Percentiles rank a stretch among this genome's conserved stretches.
Evolutionary conservation across 2,797 vertebrate genomes (phyloP).

Genomic region (Enteromius paludinosus): DNA sequence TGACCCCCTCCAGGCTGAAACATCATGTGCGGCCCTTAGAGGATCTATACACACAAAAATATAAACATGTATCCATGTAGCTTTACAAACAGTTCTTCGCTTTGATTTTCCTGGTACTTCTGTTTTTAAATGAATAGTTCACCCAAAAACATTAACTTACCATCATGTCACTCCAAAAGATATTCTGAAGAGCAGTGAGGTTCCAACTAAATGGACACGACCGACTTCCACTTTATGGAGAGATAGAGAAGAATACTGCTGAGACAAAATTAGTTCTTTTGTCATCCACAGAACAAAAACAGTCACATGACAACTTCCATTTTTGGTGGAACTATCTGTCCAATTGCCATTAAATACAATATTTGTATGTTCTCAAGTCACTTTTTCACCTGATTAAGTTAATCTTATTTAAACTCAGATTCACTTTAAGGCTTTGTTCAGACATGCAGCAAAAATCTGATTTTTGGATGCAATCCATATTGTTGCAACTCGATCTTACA

Average conservation of each 20-base stretch:
- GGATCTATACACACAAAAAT: conserved; percentile 28
- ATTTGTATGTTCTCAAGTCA: background rate
- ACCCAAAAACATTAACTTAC: background rate
- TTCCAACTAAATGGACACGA: background rate
- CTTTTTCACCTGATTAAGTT: background rate
- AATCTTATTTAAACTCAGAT: conserved; percentile 11
- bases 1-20: conserved; percentile 42
- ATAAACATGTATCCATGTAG: conserved; percentile 32
- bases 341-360: background rate
- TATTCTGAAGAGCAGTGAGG: background rate
- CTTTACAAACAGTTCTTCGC: conserved; percentile 21
- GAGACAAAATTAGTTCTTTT: background rate
- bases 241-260: background rate
- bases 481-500: background rate
- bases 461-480: background rate
- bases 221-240: background rate
- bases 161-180: background rate
- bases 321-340: background rate
- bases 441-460: background rate
- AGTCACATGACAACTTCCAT: background rate
- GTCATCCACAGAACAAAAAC: background rate
- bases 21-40: conserved; percentile 35
- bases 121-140: background rate
- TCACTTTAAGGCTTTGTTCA: conserved; percentile 13
- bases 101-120: background rate